Percentiles rank a stretch among this genome's conserved stretches.
phyloP scores from a whole-genome alignment of 2,113 vertebrate species.

The Calcarius ornatus region DNA sequence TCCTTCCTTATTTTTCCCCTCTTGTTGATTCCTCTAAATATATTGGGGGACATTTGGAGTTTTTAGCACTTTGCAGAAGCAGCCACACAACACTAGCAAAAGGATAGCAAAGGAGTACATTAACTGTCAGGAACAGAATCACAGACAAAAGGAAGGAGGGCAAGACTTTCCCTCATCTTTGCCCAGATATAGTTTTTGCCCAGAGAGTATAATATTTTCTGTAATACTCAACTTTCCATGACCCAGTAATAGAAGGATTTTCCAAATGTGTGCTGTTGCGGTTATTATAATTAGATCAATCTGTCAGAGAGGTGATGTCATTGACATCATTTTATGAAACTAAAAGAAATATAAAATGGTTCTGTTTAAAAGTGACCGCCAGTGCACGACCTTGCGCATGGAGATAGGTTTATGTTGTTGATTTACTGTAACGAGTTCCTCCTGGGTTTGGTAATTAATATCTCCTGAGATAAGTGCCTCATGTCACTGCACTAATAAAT shows the following conservation, averaged over 20 bases:
- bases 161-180: not conserved
- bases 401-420: not conserved
- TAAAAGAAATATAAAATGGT: not conserved
- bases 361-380: not conserved
- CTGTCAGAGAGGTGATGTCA: not conserved
- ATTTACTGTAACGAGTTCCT: not conserved
- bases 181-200: not conserved
- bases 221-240: not conserved
- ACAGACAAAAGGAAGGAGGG: not conserved
- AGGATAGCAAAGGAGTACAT: not conserved
- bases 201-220: not conserved
- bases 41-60: not conserved
- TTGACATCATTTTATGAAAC: not conserved
- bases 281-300: not conserved
- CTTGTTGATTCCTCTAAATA: not conserved
- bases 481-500: conserved; percentile 5
- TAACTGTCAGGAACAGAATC: not conserved
- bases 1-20: not conserved
- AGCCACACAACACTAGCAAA: not conserved
- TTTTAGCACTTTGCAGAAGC: not conserved
- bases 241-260: not conserved
- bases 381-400: not conserved
- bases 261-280: not conserved
- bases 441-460: conserved; percentile 27
- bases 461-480: not conserved